A percentile compares a stretch with the other conserved stretches of the same genome.
phyloP scores from a whole-genome alignment of 2,797 vertebrate species.

The Lophius americanus region DNA sequence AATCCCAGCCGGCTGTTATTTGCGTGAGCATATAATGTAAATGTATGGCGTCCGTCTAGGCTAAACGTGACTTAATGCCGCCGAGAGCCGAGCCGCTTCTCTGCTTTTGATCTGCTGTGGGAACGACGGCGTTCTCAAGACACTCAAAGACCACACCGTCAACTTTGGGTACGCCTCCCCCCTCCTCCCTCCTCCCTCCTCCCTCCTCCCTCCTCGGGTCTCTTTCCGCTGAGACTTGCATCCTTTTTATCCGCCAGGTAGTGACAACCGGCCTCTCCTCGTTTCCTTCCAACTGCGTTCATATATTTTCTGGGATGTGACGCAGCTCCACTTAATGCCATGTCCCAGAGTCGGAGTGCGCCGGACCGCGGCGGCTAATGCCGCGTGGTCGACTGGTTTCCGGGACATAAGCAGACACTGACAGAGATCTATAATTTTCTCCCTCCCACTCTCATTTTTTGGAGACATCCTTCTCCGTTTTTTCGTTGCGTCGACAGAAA shows the following conservation, averaged over 20 bases:
- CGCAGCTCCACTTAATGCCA: slow-evolving; percentile 37
- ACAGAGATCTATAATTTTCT: slow-evolving; percentile 75
- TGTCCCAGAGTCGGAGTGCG: slow-evolving; percentile 53
- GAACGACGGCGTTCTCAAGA: slow-evolving; percentile 57
- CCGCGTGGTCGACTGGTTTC: slow-evolving; percentile 57
- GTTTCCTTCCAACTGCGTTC: background rate
- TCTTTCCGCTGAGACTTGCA: background rate
- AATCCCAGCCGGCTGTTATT: slow-evolving; percentile 75
- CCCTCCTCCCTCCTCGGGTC: background rate
- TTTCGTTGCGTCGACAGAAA: slow-evolving; percentile 66
- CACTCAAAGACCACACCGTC: slow-evolving; percentile 59
- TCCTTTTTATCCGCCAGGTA: slow-evolving; percentile 1
- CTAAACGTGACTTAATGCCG: slow-evolving; percentile 72
- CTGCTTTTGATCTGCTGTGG: slow-evolving; percentile 72
- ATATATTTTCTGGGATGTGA: slow-evolving; percentile 5
- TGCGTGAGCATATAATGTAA: slow-evolving; percentile 53
- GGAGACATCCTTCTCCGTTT: slow-evolving; percentile 53
- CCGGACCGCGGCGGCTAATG: slow-evolving; percentile 44
- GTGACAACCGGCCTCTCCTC: background rate
- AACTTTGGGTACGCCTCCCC: slow-evolving; percentile 48
- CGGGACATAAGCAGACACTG: slow-evolving; percentile 74
- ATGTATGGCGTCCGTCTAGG: slow-evolving; percentile 71
- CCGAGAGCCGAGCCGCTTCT: slow-evolving; percentile 69
- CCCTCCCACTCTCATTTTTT: slow-evolving; percentile 34
- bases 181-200: slow-evolving; percentile 27